Percentiles rank a stretch among this genome's conserved stretches.
phyloP scores from a whole-genome alignment of 2,888 invertebrate species.

The Griposia aprilina region DNA sequence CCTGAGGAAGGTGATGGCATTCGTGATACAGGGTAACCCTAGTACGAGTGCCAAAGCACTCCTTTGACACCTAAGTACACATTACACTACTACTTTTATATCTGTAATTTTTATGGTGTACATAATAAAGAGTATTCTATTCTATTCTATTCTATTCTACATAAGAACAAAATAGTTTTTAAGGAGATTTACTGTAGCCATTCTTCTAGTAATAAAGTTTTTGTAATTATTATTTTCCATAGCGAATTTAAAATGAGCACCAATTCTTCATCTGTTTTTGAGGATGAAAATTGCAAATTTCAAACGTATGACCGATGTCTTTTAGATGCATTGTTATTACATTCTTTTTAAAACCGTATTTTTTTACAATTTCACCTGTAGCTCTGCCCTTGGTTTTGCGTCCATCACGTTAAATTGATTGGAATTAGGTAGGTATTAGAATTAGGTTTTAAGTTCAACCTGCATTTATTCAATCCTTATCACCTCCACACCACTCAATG shows the following conservation, averaged over 20 bases:
- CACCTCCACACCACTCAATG: constrained; percentile 70
- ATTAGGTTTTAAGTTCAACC: not conserved
- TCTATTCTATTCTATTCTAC: too few species aligned
- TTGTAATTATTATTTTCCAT: not conserved
- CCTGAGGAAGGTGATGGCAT: not conserved
- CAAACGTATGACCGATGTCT: not conserved
- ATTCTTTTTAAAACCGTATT: not conserved
- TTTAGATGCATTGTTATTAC: not conserved
- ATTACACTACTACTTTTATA: too few species aligned
- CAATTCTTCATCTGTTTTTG: not conserved
- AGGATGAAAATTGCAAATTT: not conserved
- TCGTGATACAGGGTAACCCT: not conserved
- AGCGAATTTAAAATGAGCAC: not conserved
- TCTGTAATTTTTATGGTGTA: too few species aligned
- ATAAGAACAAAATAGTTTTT: not conserved
- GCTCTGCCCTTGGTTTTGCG: not conserved
- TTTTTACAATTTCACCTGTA: too few species aligned
- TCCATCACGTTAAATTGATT: not conserved
- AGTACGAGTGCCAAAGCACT: not conserved
- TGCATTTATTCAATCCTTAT: not conserved
- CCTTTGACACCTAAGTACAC: not conserved
- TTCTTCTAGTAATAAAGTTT: not conserved
- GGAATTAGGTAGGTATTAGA: too few species aligned
- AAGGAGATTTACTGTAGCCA: not conserved
- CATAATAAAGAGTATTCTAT: too few species aligned